Evolutionary conservation across 2,888 invertebrate species (phyloP), one percentile per base, ranked within the genome.

Genomic region (Ephialtes manifestator): DNA sequence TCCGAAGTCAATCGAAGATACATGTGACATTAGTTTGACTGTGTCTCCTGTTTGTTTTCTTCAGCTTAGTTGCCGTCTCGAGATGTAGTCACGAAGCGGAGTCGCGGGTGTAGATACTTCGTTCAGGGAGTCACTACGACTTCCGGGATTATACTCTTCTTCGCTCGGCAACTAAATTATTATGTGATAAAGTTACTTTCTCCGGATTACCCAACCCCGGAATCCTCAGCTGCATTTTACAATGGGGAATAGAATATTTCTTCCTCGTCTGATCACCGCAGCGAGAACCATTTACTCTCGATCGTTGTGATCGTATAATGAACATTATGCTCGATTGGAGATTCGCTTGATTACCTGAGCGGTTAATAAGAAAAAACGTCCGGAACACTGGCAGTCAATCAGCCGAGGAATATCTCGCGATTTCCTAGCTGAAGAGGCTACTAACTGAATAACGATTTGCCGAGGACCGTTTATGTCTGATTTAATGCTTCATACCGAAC

Each of bases 101-200:
- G 63, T 63, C 63, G 63, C 63, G 63, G 63, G 35, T 15, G 58
- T 58, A 58, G 15, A 63, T n/a, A 35, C 63, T 35, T 53, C 24
- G 18, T 39, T 72, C 46, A 67, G 75, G 74, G 72, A 76, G 65
- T 46, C 72, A 20, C 31, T 39, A n/a, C 63, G 60, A 84, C 86
- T 87, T 88, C 87, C 87, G 87, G 84, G 84, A 83, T 83, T 85
- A 46, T 82, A 85, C 72, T 84, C 85, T 79, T 87, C 86, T 87
- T 83, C 76, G 82, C 79, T 43, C 76, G 65, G 79, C 76, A 76
- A 71, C 55, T 75, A 72, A 86, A 88, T 87, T 87, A 86, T 87
- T 85, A 83, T 80, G 83, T 70, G 86, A 85, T 87, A 84, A 87
- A 78, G 46, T 78, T 63, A 85, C 87, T 86, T 88, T 88, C 87